Evolutionary conservation across 2,113 vertebrate genomes (phyloP).

Genomic region (Syngnathus scovelli): DNA sequence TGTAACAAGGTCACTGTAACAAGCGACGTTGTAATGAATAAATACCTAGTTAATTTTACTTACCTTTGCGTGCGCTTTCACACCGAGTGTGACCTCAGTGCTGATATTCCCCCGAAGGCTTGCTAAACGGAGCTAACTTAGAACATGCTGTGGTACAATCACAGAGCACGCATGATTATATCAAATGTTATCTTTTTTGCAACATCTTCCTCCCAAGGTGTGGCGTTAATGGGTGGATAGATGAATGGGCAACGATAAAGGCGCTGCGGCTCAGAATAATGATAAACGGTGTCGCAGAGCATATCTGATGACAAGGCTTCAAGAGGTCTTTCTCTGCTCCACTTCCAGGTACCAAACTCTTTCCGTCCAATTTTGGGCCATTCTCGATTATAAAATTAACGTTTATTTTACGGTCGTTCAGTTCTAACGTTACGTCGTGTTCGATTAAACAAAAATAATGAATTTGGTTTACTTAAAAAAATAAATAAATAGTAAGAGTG

Average conservation of each 20-base stretch:
- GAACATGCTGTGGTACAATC: conserved; percentile 15
- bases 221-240: neutral
- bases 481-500: neutral
- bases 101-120: neutral
- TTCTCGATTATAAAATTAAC: neutral
- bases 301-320: rapidly evolving
- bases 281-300: conserved; percentile 2
- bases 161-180: neutral
- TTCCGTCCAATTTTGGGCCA: neutral
- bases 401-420: neutral
- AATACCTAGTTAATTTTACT: neutral
- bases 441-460: neutral
- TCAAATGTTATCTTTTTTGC: conserved; percentile 5
- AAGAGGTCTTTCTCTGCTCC: conserved; percentile 15
- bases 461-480: neutral
- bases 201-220: neutral
- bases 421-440: neutral
- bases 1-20: neutral
- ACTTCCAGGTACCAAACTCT: neutral
- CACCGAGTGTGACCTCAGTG: conserved; percentile 1
- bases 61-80: conserved; percentile 8
- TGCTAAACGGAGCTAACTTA: conserved; percentile 7
- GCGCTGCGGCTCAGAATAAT: conserved; percentile 1
- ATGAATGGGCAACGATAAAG: neutral
- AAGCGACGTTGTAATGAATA: neutral